These are phyloP conservation scores for Vanessa cardui DNA, from an alignment of 2,888 invertebrate genomes.

Conservation along the genomic window DNA sequence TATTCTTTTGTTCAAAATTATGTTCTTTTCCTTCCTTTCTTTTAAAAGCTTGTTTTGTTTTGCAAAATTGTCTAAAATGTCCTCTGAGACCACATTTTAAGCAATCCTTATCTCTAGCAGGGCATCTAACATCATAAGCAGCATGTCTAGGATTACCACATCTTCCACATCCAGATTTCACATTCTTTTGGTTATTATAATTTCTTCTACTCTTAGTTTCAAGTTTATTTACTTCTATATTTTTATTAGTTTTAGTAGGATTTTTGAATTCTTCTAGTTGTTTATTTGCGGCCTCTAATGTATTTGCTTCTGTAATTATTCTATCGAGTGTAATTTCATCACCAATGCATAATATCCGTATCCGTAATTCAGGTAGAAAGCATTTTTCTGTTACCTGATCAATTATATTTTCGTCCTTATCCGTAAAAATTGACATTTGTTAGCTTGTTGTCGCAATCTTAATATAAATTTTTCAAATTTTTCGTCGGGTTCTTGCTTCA, in stretches of 20 bases:
- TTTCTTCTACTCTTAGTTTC: background rate
- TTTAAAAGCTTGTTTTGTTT: conserved; percentile 5
- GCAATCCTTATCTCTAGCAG: conserved; percentile 13
- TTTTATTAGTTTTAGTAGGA: background rate
- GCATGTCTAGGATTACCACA: conserved; percentile 14
- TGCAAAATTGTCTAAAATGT: conserved; percentile 12
- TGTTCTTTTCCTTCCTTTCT: background rate
- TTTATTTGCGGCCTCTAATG: conserved; percentile 34
- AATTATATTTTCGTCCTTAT: conserved; percentile 38
- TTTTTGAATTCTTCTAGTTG: conserved; percentile 32
- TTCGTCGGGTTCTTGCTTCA: conserved; percentile 39
- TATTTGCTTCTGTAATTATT: conserved; percentile 38
- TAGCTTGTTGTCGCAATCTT: conserved; percentile 36
- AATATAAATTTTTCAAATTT: conserved; percentile 34
- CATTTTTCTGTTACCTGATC: conserved; percentile 44
- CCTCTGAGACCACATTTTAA: conserved; percentile 8
- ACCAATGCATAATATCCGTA: conserved; percentile 36
- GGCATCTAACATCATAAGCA: conserved; percentile 6
- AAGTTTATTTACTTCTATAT: conserved; percentile 6
- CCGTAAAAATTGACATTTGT: conserved; percentile 42
- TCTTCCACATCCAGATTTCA: conserved; percentile 4
- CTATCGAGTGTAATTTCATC: conserved; percentile 34
- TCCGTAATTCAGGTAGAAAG: conserved; percentile 31
- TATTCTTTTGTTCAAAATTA: background rate
- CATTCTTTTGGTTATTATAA: background rate